Percentiles rank a stretch among this genome's conserved stretches.
Conservation (phyloP, 2,113 vertebrate species). For the Monarcha castaneiventris region DNA sequence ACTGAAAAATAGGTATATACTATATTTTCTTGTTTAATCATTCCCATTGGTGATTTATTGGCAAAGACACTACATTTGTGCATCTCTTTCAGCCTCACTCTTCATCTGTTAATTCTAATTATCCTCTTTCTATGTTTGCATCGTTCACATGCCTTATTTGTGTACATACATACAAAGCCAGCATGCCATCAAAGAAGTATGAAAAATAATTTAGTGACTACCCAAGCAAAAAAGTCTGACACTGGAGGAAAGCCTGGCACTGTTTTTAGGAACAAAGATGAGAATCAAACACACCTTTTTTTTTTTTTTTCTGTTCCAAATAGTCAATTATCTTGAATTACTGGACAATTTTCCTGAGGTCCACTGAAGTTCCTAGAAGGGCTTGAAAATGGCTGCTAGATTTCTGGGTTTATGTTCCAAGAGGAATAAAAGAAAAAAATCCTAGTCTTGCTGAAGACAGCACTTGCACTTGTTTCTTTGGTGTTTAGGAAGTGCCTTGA, state of each 20-base stretch:
- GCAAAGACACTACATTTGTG: slow-evolving; percentile 23
- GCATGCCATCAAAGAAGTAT: not conserved
- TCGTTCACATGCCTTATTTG: not conserved
- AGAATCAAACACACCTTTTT: not conserved
- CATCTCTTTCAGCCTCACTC: slow-evolving; percentile 12
- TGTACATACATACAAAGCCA: not conserved
- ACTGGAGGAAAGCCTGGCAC: not conserved
- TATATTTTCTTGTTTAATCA: slow-evolving; percentile 52
- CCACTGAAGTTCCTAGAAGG: not conserved
- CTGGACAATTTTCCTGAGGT: not conserved
- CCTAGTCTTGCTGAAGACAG: not conserved
- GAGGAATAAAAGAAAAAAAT: not conserved
- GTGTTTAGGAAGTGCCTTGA: not conserved
- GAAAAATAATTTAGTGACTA: not conserved
- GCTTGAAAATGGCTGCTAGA: not conserved
- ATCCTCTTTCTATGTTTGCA: not conserved
- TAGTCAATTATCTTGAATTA: not conserved
- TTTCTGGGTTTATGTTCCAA: not conserved
- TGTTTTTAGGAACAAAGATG: not conserved
- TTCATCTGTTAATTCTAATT: slow-evolving; percentile 45
- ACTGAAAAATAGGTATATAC: slow-evolving; percentile 51
- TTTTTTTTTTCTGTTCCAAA: not conserved
- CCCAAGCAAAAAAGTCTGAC: not conserved
- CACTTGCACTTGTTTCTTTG: not conserved
- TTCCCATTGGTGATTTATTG: slow-evolving; percentile 50